A percentile compares a stretch with the other conserved stretches of the same genome.
phyloP scores from a whole-genome alignment of 2,797 vertebrate species.

The Xerus rutilus region DNA sequence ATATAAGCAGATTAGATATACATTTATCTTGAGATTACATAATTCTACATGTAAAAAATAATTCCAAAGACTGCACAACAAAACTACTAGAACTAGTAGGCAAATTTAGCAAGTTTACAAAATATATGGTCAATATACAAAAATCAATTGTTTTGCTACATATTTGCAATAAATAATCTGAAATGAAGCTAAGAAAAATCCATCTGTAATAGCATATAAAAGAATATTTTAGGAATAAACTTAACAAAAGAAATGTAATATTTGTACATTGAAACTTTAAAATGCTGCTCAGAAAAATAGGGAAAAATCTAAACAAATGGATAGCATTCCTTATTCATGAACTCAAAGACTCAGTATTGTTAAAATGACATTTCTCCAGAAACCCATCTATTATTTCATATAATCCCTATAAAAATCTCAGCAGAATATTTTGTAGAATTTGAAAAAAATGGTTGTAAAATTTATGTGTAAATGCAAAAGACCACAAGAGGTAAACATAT shows the following conservation, averaged over 20 bases:
- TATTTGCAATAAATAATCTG: background rate
- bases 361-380: background rate
- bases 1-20: background rate
- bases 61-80: background rate
- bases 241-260: background rate
- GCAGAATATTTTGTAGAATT: background rate
- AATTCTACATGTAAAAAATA: background rate
- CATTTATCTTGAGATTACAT: background rate
- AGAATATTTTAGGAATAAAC: background rate
- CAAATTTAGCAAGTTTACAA: background rate
- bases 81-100: background rate
- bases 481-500: background rate
- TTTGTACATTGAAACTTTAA: background rate
- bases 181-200: background rate
- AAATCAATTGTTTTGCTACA: no score
- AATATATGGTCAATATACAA: background rate
- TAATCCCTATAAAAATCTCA: conserved; percentile 3
- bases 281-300: background rate
- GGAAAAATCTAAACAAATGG: background rate
- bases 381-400: background rate
- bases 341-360: background rate
- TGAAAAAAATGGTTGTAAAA: background rate
- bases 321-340: background rate
- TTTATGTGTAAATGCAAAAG: background rate
- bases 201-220: background rate